Base-by-base conservation (phyloP, 2,113 vertebrate genomes). In the Scalopus aquaticus region DNA sequence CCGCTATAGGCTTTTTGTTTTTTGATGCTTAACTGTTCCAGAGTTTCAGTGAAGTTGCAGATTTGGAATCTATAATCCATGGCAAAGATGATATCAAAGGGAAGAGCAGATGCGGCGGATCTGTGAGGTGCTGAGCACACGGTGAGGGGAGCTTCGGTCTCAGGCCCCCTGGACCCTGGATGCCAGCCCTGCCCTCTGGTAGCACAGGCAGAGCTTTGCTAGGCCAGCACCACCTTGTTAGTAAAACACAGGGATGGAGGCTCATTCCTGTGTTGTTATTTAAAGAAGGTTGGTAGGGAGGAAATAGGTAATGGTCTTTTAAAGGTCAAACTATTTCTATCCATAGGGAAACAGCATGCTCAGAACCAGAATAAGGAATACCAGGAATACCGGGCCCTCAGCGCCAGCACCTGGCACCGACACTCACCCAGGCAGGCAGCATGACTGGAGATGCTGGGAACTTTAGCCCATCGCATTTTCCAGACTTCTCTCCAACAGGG, bases 281-380 rank as follows among this genome's bases (percentile, higher is more conserved):
- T 72, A 89, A 95, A 92, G 58, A 56, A 26, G 9, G 3, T 37
- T n/a, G 72, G 60, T 39, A 65, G 15, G 51, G 26, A 86, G 11
- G n/a, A 69, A 87, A 28, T 39, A 64, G 30, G 42, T 70, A 32
- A 67, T n/a, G 39, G 56, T 15, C 17, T 79, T 83, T 35, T 56
- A 88, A 94, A 95, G 58, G 58, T 79, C 87, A 93, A 70, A 49
- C 26, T 83, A 78, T 91, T 87, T 79, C 74, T 70, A 37, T 77
- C 51, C 16, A 2, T 35, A 46, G 42, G 26, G 30, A 87, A 84
- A 24, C 37, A 83, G 74, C 72, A 22, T 78, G 49, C 19, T 87
- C 58, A 46, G 70, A 86, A n/a, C 15, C 39, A 76, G 84, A 82
- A 60, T 44, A 67, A 62, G 32, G 32, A 78, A 37, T 28, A 28